phyloP scores from a whole-genome alignment of 53 echinoderm and acorn worm genomes.

The Patiria pectinifera region DNA sequence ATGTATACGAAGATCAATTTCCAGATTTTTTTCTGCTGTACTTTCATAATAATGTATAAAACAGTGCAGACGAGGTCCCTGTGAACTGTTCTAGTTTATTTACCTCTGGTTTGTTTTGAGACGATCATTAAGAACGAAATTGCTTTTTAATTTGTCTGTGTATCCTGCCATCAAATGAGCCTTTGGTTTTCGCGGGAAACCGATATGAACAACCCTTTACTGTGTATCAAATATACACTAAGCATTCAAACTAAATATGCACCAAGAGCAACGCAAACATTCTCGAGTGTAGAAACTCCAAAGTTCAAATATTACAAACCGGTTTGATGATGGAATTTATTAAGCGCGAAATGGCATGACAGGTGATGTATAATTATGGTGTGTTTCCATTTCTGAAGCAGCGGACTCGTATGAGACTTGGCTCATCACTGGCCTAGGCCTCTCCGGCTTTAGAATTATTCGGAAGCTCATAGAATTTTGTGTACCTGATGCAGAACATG shows the following conservation, averaged over 20 bases:
- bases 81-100: background rate
- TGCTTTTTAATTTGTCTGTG: background rate
- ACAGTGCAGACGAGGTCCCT: too few species aligned
- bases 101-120: background rate
- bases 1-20: too few species aligned
- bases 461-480: too few species aligned
- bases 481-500: too few species aligned
- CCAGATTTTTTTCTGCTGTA: too few species aligned
- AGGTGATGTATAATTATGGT: too few species aligned
- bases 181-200: background rate
- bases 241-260: background rate
- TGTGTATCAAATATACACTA: background rate
- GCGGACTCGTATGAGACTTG: too few species aligned
- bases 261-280: conserved; percentile 12
- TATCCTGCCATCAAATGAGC: too few species aligned
- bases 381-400: too few species aligned
- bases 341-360: background rate
- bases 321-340: background rate
- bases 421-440: too few species aligned
- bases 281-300: conserved; percentile 2
- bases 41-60: too few species aligned
- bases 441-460: too few species aligned
- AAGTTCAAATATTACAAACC: conserved; percentile 13
- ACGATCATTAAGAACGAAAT: background rate
- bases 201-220: background rate